Base-by-base conservation (phyloP, 2,113 vertebrate species). In the Lepisosteus oculatus region DNA sequence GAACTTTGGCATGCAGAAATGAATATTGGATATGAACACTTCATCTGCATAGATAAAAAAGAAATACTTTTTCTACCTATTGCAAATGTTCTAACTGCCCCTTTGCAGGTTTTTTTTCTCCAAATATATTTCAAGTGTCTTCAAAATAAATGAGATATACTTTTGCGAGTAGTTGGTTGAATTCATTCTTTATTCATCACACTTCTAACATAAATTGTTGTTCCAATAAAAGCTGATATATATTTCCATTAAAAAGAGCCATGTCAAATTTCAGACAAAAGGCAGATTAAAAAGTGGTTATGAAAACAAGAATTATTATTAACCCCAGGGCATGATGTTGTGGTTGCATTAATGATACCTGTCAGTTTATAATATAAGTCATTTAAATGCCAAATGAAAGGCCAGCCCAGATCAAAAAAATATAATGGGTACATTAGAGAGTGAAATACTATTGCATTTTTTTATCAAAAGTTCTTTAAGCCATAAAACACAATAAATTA, bases 191-290 rank as follows among this genome's bases (percentile, higher is more conserved):
- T 77, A 84, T 84, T 83, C 75, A 75, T 84, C 76, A 70, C 79
- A 79, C 68, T 83, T 80, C 77, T 77, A 84, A 85, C 83, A 79
- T 75, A 62, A 85, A 86, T 77, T 77, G 80, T 82, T 81, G 79
- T 73, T 71, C 73, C 78, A 76, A 77, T 80, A 74, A 79, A 83
- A 77, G 72, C 69, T 43, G 77, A 78, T 69, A 71, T 77, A 77
- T 81, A 72, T 78, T 85, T 74, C 65, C 29, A 83, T 86, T 77
- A 76, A 82, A 77, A 73, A 70, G 68, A 68, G 61, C 61, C 71
- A 84, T 84, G 81, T 89, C 85, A 87, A 85, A 87, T 86, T 85
- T 79, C 80, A 67, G 80, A 56, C 75, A 85, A 83, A 56, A 69
- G 77, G 69, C 56, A 76, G 76, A 79, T 84, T 77, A 85, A 81